Evolutionary conservation across 2,888 invertebrate genomes (phyloP).

Genomic region (Lasioglossum zephyrum): DNA sequence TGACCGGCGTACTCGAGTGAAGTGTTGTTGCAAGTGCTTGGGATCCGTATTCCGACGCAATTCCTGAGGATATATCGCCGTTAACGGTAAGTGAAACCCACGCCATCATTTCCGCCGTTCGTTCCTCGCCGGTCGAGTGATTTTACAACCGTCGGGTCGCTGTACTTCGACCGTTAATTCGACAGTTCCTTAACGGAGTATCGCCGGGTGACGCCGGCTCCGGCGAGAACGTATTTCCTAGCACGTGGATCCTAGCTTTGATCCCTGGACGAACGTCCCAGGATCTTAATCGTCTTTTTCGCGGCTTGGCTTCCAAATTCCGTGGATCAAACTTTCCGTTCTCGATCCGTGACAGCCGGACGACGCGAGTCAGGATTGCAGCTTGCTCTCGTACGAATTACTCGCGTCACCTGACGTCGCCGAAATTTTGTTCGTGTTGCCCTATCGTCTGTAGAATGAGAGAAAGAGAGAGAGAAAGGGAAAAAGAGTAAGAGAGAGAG

Average conservation of each 20-base stretch:
- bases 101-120: not conserved
- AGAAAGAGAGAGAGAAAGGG: not conserved
- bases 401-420: slow-evolving; percentile 27
- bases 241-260: slow-evolving; percentile 59
- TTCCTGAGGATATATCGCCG: slow-evolving; percentile 65
- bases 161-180: slow-evolving; percentile 40
- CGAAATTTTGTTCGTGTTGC: slow-evolving; percentile 5
- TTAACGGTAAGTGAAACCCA: slow-evolving; percentile 61
- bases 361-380: slow-evolving; percentile 35
- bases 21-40: slow-evolving; percentile 73
- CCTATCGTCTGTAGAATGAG: not conserved
- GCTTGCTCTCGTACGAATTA: not conserved
- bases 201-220: slow-evolving; percentile 63
- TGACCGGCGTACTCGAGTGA: slow-evolving; percentile 73
- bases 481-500: no score
- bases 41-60: slow-evolving; percentile 61
- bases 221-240: slow-evolving; percentile 49
- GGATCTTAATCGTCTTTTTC: not conserved
- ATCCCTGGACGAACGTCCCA: slow-evolving; percentile 2
- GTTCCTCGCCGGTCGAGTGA: not conserved
- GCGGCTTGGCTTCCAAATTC: not conserved
- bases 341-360: slow-evolving; percentile 50
- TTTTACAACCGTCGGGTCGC: not conserved
- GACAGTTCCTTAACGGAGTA: slow-evolving; percentile 41
- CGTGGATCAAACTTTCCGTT: not conserved